phyloP scores from a whole-genome alignment of 1,140 invertebrate species.

The Drosophila pallidifrons region DNA sequence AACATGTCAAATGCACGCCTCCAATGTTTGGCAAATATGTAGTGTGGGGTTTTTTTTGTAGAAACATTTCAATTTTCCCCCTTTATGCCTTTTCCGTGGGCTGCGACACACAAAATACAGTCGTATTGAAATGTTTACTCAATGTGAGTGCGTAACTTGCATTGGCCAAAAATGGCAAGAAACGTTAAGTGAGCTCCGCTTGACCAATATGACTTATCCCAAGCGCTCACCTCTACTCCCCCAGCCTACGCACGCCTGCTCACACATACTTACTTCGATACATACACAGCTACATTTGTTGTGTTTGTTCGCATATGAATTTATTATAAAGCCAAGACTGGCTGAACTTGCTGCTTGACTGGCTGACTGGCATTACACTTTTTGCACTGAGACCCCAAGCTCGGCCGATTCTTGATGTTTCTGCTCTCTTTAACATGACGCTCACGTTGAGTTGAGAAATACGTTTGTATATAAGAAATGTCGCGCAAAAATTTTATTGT shows the following conservation, averaged over 20 bases:
- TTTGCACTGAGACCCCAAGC: constrained; percentile 53
- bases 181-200: constrained; percentile 36
- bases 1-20: constrained; percentile 56
- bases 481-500: constrained; percentile 66
- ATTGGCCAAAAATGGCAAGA: constrained; percentile 72
- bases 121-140: constrained; percentile 37
- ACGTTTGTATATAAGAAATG: constrained; percentile 57
- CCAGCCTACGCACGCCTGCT: neutral
- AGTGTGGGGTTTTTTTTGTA: constrained; percentile 21
- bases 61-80: constrained; percentile 28
- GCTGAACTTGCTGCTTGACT: constrained; percentile 13
- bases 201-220: constrained; percentile 23
- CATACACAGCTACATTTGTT: constrained; percentile 20
- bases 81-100: constrained; percentile 48
- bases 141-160: constrained; percentile 68
- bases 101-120: constrained; percentile 54
- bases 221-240: neutral
- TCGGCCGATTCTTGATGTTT: constrained; percentile 45
- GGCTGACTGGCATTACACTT: constrained; percentile 43
- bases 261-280: constrained; percentile 5
- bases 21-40: constrained; percentile 49
- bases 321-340: constrained; percentile 59
- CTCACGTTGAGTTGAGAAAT: constrained; percentile 72
- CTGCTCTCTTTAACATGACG: constrained; percentile 64
- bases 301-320: constrained; percentile 40